These are phyloP conservation scores for Macquaria ambigua DNA, from an alignment of 2,113 vertebrate genomes.

Conservation along the genomic window DNA sequence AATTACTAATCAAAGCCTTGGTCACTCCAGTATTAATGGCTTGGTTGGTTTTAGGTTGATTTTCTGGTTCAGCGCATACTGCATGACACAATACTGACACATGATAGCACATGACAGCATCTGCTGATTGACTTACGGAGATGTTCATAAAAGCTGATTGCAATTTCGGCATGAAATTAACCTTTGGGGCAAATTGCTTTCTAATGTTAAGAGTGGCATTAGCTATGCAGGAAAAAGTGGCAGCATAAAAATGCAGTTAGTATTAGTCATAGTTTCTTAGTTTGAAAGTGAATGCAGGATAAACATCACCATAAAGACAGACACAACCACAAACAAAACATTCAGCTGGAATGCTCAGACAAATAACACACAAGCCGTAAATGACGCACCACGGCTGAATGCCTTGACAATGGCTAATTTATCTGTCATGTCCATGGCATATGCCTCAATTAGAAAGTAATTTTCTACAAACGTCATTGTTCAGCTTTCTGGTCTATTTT, in stretches of 20 bases:
- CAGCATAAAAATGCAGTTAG: neutral
- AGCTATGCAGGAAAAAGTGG: neutral
- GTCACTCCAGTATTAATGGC: neutral
- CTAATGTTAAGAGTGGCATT: neutral
- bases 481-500: slow-evolving; percentile 67
- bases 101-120: neutral
- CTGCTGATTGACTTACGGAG: neutral
- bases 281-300: slow-evolving; percentile 26
- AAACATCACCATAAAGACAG: slow-evolving; percentile 39
- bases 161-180: neutral
- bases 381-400: slow-evolving; percentile 69
- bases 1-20: neutral
- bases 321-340: slow-evolving; percentile 54
- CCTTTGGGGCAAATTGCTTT: neutral
- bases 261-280: neutral
- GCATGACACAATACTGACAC: neutral
- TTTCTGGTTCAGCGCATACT: neutral
- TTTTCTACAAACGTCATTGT: slow-evolving; percentile 79
- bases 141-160: neutral
- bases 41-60: neutral
- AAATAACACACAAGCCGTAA: slow-evolving; percentile 52
- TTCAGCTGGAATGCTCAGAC: slow-evolving; percentile 56
- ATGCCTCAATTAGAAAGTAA: slow-evolving; percentile 82
- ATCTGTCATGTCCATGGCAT: slow-evolving; percentile 77
- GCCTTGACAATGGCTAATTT: slow-evolving; percentile 81